Evolutionary conservation across 2,888 invertebrate genomes (phyloP), one percentile per base, ranked within the genome.

Genomic region (Trachelus troglodyta): DNA sequence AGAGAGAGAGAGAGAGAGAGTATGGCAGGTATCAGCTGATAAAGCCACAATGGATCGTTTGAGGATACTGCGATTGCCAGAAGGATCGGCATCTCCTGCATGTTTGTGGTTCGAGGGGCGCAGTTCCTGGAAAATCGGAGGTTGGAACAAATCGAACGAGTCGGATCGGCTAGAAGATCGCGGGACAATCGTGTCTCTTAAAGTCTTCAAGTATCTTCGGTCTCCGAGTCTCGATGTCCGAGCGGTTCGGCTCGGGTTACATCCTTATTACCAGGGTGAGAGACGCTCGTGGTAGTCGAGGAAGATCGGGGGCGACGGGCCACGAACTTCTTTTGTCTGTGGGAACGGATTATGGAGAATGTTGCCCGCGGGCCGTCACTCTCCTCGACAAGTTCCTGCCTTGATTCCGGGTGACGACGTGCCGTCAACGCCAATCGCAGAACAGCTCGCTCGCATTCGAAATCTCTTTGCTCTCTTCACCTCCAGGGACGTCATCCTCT

Each of bases 321-420:
- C 89, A 88, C 86, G 87, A 89, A 88, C 83, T 84, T 87, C 88
- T 90, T 90, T 90, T 90, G 89, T 90, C 90, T 89, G 89, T 89
- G 88, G 89, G 90, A 89, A 89, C 87, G 88, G 87, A 89, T 89
- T 88, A 88, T 75, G 78, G 78, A 69, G 80, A 81, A 81, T 73
- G 34, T 88, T 86, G 86, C 86, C 84, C 83, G 82, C 83, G 82
- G 84, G 85, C 83, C 85, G 85, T 88, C 89, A 86, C 86, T 86
- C 85, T 83, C 87, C 86, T 86, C 87, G 86, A 86, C 85, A 83
- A 87, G 84, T 79, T 83, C 82, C 83, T 83, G 81, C 85, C 84
- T 85, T 85, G 85, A 85, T 77, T 83, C 80, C 86, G 86, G 86
- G 88, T 87, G 89, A 89, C 86, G 89, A 89, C 86, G 88, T 86